Evolutionary conservation across 2,797 vertebrate genomes (phyloP).

Genomic region (Harpagifer antarcticus): DNA sequence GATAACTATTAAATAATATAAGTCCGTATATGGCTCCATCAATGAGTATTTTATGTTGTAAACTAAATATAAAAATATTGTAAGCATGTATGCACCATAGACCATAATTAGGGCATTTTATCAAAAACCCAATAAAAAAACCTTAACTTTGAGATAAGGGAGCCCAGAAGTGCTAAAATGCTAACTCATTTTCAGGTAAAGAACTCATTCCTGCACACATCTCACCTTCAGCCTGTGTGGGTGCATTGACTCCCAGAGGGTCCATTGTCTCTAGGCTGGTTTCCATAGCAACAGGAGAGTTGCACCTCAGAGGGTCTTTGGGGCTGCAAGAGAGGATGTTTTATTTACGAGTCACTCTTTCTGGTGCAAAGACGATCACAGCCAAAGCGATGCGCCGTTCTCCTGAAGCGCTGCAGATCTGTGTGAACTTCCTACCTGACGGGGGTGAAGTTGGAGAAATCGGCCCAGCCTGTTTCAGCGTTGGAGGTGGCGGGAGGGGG

Average conservation of each 20-base stretch:
- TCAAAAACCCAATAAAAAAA: no score
- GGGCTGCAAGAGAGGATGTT: slow-evolving; percentile 82
- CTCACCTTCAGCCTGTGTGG: slow-evolving; percentile 90
- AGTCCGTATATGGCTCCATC: no score
- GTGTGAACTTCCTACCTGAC: slow-evolving; percentile 84
- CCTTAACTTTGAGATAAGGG: no score
- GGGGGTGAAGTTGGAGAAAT: slow-evolving; percentile 93
- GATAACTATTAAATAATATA: no score
- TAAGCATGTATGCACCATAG: no score
- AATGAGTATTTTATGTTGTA: no score
- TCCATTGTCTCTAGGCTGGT: slow-evolving; percentile 91
- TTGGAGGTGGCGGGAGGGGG: slow-evolving; percentile 73
- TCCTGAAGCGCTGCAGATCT: not conserved
- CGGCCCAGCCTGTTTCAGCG: slow-evolving; percentile 93
- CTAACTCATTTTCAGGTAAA: no score
- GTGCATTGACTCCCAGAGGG: slow-evolving; percentile 88
- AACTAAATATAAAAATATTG: no score
- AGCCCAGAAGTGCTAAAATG: no score
- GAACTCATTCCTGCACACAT: not conserved
- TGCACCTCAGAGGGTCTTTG: slow-evolving; percentile 94
- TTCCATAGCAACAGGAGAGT: slow-evolving; percentile 98
- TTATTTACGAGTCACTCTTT: not conserved
- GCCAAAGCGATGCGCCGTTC: not conserved
- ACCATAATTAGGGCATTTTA: no score
- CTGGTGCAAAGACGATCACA: not conserved